Percentiles rank a stretch among this genome's conserved stretches.
Conservation (phyloP, 2,797 vertebrate genomes). For the Craterocephalus amniculus region DNA sequence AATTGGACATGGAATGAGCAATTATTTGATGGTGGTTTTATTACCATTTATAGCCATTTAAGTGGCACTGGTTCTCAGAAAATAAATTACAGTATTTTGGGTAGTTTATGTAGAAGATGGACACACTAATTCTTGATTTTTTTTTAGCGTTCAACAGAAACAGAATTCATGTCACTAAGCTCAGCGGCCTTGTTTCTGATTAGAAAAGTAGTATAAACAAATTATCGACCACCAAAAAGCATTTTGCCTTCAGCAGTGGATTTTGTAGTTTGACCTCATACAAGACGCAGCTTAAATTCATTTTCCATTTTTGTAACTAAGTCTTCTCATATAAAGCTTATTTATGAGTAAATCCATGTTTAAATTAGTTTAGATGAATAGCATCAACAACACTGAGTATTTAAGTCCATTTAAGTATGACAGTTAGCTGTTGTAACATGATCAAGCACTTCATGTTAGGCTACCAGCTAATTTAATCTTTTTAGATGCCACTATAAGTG, state of each 20-base stretch:
- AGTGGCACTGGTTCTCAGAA: constrained; percentile 1
- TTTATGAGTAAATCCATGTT: not conserved
- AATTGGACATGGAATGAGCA: constrained; percentile 30
- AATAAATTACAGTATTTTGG: constrained; percentile 17
- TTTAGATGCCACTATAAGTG: no score
- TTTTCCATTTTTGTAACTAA: not conserved
- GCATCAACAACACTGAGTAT: not conserved
- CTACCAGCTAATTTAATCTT: not conserved
- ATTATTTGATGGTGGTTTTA: constrained; percentile 36
- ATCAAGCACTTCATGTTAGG: not conserved
- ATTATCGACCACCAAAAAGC: not conserved
- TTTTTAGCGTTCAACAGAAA: not conserved
- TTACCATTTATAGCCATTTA: constrained; percentile 16
- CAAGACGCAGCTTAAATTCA: not conserved
- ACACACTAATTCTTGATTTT: not conserved
- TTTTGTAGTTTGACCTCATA: not conserved
- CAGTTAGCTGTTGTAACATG: not conserved
- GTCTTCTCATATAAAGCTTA: not conserved
- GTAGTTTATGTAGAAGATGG: constrained; percentile 2
- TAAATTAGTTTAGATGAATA: not conserved
- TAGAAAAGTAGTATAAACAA: not conserved
- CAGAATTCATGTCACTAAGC: not conserved
- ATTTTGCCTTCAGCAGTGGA: not conserved
- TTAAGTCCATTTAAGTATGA: not conserved
- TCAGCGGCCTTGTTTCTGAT: not conserved